Conservation (phyloP, 2,113 vertebrate species). For the Bos taurus region DNA sequence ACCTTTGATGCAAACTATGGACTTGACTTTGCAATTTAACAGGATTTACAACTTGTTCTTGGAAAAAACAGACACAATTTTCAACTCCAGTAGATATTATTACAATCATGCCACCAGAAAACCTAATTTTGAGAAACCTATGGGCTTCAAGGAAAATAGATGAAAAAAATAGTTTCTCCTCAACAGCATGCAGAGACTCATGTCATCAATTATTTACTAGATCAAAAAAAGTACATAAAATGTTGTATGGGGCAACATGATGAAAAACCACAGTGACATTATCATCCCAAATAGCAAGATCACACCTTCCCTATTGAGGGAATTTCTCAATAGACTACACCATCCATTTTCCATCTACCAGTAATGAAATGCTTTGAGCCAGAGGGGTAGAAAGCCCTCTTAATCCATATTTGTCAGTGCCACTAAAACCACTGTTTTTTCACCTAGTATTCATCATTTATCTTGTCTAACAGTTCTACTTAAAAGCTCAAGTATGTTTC, state of each 20-base stretch:
- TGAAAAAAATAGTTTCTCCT: constrained; percentile 32
- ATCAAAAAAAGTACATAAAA: constrained; percentile 26
- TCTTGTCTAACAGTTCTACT: not conserved
- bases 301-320: not conserved
- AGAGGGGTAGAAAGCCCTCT: not conserved
- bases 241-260: not conserved
- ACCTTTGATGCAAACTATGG: not conserved
- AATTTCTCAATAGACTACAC: not conserved
- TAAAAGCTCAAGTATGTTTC: not conserved
- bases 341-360: not conserved
- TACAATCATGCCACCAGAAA: constrained; percentile 34
- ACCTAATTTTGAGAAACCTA: constrained; percentile 30
- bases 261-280: not conserved
- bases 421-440: not conserved
- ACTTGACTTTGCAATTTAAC: constrained; percentile 33
- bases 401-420: not conserved
- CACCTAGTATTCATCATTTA: not conserved
- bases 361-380: constrained; percentile 14
- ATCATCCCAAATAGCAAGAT: not conserved
- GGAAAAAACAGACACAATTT: constrained; percentile 29
- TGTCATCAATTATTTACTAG: constrained; percentile 11
- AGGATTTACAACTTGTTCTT: constrained; percentile 42
- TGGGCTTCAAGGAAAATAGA: constrained; percentile 4
- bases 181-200: constrained; percentile 20
- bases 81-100: constrained; percentile 30